These are phyloP conservation scores for Microdon myrmicae DNA, from an alignment of 2,888 invertebrate genomes.

Conservation along the genomic window DNA sequence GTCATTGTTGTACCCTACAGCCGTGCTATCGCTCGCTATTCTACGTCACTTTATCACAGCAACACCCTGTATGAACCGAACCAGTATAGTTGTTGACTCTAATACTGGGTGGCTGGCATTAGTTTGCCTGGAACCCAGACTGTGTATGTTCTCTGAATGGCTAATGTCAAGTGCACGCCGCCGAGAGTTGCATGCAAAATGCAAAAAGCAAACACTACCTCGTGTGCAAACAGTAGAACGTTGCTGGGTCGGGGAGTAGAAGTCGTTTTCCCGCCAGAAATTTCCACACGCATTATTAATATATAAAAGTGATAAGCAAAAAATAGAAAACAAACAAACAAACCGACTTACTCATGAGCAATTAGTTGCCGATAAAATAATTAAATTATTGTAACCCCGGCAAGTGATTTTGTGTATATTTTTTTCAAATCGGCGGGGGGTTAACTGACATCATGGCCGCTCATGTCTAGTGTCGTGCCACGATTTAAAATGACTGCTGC, in stretches of 20 bases:
- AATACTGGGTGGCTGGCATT: no score
- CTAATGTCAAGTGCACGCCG: slow-evolving; percentile 51
- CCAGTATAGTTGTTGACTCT: not conserved
- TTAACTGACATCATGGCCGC: no score
- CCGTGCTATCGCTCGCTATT: not conserved
- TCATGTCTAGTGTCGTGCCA: no score
- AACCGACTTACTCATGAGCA: no score
- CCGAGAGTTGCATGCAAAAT: slow-evolving; percentile 42
- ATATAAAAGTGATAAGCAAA: no score
- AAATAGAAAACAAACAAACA: no score
- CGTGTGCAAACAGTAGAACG: slow-evolving; percentile 42
- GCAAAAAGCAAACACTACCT: slow-evolving; percentile 36
- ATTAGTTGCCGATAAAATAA: no score
- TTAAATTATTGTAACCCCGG: no score
- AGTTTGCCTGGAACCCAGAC: no score
- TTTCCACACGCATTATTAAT: slow-evolving; percentile 6
- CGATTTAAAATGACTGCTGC: no score
- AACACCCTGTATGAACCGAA: not conserved
- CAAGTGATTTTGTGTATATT: no score
- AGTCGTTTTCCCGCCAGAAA: slow-evolving; percentile 42
- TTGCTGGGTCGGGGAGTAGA: slow-evolving; percentile 38
- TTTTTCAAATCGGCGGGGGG: no score
- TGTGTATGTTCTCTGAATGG: slow-evolving; percentile 36
- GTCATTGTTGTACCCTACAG: slow-evolving; percentile 16
- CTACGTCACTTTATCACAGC: not conserved